Base-by-base conservation (phyloP, 2,888 invertebrate species). In the Nemapogon koenigi region DNA sequence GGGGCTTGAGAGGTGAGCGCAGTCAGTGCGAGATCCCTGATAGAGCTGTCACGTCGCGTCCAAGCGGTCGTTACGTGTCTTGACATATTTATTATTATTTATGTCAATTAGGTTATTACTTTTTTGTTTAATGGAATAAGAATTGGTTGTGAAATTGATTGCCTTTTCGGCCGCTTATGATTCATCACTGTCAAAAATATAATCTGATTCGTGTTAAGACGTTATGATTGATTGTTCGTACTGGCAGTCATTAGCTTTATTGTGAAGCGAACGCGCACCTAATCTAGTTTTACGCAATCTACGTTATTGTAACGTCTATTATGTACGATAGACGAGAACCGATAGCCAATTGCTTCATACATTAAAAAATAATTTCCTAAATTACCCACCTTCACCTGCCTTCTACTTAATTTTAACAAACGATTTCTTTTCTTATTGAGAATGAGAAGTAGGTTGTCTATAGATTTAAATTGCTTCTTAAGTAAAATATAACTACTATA, bases 71-170 rank as follows among this genome's bases (percentile, higher is more conserved):
- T 70, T 73, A 72, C 72, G 69, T 59, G 69, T 68, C 72, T 66
- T 70, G 75, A 73, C 76, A 73, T 69, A 71, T 76, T 76, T 78
- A 78, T 76, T 75, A 76, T 78, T 78, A 76, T 78, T 76, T 78
- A 78, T 76, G 76, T 76, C 78, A 78, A 78, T 76, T 78, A 75
- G 67, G 65, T 73, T 76, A 75, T 76, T 76, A 69, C 73, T 72
- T 75, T 75, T 76, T 75, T 71, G 69, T 75, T 75, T 78, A 76
- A 75, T 76, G 75, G 67, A 76, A 75, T 75, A 75, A 73, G 73
- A 75, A 67, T 73, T 75, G 63, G 69, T 57, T 71, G 65, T 73
- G 71, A 72, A 72, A 75, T 75, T 76, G 75, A 76, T 76, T 76
- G 76, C 76, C 70, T 69, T 75, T 71, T 71, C 59, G 63, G 66